A percentile compares a stretch with the other conserved stretches of the same genome.
Conservation (phyloP, 2,888 invertebrate genomes). For the Mellilla xanthometata region DNA sequence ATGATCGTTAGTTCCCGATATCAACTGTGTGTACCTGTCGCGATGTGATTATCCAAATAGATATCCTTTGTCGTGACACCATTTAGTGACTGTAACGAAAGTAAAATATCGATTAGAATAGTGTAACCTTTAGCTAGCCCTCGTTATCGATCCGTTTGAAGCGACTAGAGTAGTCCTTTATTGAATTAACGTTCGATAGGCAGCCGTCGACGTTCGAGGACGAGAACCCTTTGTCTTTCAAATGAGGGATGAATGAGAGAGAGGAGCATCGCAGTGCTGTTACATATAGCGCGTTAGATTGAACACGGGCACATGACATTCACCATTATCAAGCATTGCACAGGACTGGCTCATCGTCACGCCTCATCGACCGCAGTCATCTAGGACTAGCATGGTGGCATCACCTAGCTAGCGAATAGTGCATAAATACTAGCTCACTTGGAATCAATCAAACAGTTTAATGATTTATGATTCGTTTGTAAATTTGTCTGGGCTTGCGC, state of each 20-base stretch:
- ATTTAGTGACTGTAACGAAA: conserved; percentile 3
- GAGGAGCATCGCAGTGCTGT: conserved; percentile 27
- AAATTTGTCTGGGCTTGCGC: conserved; percentile 56
- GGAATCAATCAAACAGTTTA: conserved; percentile 38
- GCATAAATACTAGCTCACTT: conserved; percentile 54
- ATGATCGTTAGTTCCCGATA: conserved; percentile 64
- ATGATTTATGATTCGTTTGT: conserved; percentile 50
- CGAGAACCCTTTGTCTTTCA: conserved; percentile 29
- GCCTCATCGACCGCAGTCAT: conserved; percentile 70
- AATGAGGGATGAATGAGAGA: conserved; percentile 28
- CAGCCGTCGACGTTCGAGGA: conserved; percentile 23
- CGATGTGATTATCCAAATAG: conserved; percentile 6
- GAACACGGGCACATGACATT: conserved; percentile 71
- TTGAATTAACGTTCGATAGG: conserved; percentile 36
- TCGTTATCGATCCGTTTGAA: conserved; percentile 29
- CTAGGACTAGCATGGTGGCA: conserved; percentile 75
- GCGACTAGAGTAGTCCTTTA: conserved; percentile 22
- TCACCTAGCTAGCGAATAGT: conserved; percentile 75
- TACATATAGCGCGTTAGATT: conserved; percentile 38
- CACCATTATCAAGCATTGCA: conserved; percentile 76
- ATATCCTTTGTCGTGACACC: background rate
- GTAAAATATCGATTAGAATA: conserved; percentile 26
- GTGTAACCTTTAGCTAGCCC: conserved; percentile 39
- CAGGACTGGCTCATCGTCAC: conserved; percentile 73
- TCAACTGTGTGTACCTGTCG: conserved; percentile 2